Base-by-base conservation (phyloP, 2,797 vertebrate species). In the Acomys russatus region DNA sequence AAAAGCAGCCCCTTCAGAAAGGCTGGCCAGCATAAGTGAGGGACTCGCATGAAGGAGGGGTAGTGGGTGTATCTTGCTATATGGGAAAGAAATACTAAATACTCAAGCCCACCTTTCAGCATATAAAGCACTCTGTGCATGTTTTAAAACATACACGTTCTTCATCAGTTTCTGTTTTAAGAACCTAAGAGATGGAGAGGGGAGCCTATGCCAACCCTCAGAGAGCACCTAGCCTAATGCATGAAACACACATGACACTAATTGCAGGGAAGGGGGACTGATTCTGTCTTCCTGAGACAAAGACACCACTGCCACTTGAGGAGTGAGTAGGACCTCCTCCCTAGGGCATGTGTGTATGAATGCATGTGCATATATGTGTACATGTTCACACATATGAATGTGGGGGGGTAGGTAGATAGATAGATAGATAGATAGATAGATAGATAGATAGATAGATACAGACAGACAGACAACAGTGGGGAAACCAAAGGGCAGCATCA, bases 51-150 rank as follows among this genome's bases (percentile, higher is more conserved):
- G 56, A 79, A 10, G 56, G 33, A 86, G 11, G 7, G 28, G 1
- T 3, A 6, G 17, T 1, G 3, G 17, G 56, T 59, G 63, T 76
- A 0, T 71, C 88, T 87, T 90, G 5, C 56, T 73, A 20, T 92
- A 51, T 83, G 70, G 89, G 88, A 95, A 90, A 94, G 56, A 93
- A 95, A 93, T 12, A 2, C 3, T 56, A 38, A 88, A 83, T 61
- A 85, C 51, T 18, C 64, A 54, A 87, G 49, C 78, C 17, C 30
- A 80, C 9, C 30, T 94, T 90, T 77, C 3, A 79, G 33, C 4
- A 66, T 9, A 76, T 61, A 33, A 70, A 84, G 54, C 8, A 92
- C 44, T 44, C 49, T 92, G 56, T 51, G 9, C 28, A 71, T 66
- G 61, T 44, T 86, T 54, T 78, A 54, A 44, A 85, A 88, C 2